Evolutionary conservation across 2,888 invertebrate genomes (phyloP), one percentile per base, ranked within the genome.

Genomic region (Oxystoma pomonae): DNA sequence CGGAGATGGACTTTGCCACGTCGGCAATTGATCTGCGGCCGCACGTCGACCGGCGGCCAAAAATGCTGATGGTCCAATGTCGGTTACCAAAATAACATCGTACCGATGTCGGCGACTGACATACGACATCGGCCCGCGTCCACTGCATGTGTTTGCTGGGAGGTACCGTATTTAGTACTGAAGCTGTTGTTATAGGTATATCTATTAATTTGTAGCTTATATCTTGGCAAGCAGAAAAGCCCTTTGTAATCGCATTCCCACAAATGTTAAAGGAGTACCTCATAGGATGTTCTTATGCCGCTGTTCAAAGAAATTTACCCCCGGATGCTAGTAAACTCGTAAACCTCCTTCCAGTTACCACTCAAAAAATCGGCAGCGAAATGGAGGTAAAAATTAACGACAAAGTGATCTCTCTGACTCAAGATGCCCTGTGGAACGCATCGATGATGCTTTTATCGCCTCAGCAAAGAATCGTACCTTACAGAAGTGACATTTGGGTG

Each of bases 401-500:
- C 57, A 71, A 73, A 64, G 84, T 81, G 66, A 86, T 91, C 56
- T 87, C 87, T 1, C 81, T 91, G 68, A 87, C 87, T 7, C 89
- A 89, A 71, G 91, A 92, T 79, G 86, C 87, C 69, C 81, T 93
- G 59, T 91, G 90, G 88, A 91, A 91, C 75, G 90, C 91, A 12
- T 86, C 89, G 20, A 92, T 91, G 79, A 92, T 92, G 87, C 82
- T 94, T 58, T 81, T 94, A 60, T 90, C 93, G 1, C 92, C 93
- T 1, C 88, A 92, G 62, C 93, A 94, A 79, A 84, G 94, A 66
- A 85, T 94, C 57, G 86, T 90, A n/a, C 92, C 92, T 63, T 92
- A 91, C 78, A 84, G 89, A 59, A 87, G 87, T 67, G 93, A 94
- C 78, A 85, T 91, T 73, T 94, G 93, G 93, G 92, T 91, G 52